These are phyloP conservation scores for Fregata magnificens DNA, from an alignment of 2,113 vertebrate genomes.

Conservation along the genomic window DNA sequence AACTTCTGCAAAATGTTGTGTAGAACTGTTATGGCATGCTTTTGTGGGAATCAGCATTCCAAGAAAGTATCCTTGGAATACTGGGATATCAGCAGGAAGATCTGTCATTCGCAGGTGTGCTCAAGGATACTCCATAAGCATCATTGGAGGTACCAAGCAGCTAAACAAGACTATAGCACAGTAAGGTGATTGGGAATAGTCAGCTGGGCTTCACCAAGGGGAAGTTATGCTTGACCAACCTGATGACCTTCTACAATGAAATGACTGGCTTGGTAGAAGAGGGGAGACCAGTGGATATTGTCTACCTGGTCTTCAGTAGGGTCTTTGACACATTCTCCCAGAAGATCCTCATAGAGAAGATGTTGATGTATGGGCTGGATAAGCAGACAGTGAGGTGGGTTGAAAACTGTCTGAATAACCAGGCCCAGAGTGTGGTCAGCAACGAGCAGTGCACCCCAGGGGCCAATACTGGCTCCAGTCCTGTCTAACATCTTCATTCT, in stretches of 20 bases:
- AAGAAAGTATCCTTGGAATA: neutral
- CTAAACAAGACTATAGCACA: no score
- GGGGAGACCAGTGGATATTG: neutral
- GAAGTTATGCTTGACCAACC: neutral
- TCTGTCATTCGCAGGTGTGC: no score
- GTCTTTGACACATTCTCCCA: neutral
- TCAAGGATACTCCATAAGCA: neutral
- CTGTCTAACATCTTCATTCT: neutral
- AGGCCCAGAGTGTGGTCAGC: neutral
- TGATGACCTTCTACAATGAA: fast-evolving
- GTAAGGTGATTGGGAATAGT: neutral
- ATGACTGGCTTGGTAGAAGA: neutral
- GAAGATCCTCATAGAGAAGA: neutral
- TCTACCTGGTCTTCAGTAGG: neutral
- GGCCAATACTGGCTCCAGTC: neutral
- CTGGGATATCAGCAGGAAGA: neutral
- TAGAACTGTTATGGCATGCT: fast-evolving
- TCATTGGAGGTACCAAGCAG: neutral
- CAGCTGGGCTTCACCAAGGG: neutral
- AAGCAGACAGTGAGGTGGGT: neutral
- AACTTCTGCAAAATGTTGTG: neutral
- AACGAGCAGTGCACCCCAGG: neutral
- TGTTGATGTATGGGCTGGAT: fast-evolving
- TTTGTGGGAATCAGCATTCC: neutral
- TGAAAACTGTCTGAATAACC: neutral